Percentiles rank a stretch among this genome's conserved stretches.
Evolutionary conservation across 1,140 invertebrate genomes (phyloP).

Genomic region (Batillaria attramentaria): DNA sequence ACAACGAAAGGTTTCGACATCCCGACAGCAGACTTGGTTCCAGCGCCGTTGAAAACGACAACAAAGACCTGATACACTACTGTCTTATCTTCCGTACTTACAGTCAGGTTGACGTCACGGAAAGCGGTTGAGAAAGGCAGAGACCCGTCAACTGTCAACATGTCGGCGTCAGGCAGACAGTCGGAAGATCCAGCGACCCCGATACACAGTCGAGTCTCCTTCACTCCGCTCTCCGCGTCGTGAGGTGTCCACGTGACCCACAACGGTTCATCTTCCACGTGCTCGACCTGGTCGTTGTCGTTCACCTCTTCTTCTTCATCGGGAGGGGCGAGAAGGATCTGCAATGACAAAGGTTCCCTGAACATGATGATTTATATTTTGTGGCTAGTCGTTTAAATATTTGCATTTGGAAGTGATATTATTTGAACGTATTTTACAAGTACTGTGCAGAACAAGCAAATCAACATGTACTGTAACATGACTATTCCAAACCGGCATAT

Average conservation of each 20-base stretch:
- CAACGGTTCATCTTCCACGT: slow-evolving; percentile 39
- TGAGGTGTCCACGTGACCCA: slow-evolving; percentile 44
- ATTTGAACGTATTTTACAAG: no score
- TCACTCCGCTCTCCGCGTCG: slow-evolving; percentile 47
- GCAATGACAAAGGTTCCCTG: no score
- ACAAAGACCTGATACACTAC: slow-evolving; percentile 25
- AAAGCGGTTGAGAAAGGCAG: neutral
- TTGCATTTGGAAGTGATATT: no score
- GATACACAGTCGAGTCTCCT: slow-evolving; percentile 35
- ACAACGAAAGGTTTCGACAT: slow-evolving; percentile 43
- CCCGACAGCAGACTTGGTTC: slow-evolving; percentile 23
- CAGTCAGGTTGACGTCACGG: slow-evolving; percentile 8
- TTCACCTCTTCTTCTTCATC: slow-evolving; percentile 48
- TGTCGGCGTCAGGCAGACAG: neutral
- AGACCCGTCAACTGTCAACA: neutral
- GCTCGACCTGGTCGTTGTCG: slow-evolving; percentile 44
- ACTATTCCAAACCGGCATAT: no score
- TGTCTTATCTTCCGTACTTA: neutral
- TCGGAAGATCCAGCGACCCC: slow-evolving; percentile 13
- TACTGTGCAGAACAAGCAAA: no score
- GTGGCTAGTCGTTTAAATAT: no score
- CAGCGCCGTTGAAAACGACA: slow-evolving; percentile 48
- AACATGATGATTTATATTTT: no score
- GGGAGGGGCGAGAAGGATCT: slow-evolving; percentile 43
- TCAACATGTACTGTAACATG: no score